Evolutionary conservation across 2,113 vertebrate species (phyloP).

Genomic region (Struthio camelus): DNA sequence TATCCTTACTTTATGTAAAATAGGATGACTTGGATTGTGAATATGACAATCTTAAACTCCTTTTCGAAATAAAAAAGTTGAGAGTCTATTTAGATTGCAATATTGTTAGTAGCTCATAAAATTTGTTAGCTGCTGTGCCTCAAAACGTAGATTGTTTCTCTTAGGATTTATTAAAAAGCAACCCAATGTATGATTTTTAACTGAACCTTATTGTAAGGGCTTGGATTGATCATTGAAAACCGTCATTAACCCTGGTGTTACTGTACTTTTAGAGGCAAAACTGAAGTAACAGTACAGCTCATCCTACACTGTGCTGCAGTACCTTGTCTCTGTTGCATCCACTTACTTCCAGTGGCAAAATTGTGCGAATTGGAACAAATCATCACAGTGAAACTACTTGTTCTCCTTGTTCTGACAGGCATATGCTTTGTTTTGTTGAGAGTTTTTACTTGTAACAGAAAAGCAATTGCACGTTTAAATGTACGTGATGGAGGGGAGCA

Average conservation of each 20-base stretch:
- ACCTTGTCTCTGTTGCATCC: neutral
- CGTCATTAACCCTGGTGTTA: neutral
- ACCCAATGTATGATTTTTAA: neutral
- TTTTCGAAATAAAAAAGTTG: neutral
- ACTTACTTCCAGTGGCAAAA: neutral
- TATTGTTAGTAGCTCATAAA: neutral
- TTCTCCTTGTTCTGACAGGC: neutral
- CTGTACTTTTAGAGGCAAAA: neutral
- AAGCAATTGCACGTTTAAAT: neutral
- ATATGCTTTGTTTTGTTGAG: rapidly evolving
- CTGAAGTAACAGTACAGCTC: neutral
- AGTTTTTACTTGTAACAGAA: neutral
- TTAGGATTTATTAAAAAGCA: neutral
- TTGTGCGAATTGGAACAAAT: neutral
- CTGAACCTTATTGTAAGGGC: neutral
- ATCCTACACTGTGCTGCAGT: rapidly evolving
- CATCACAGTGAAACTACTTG: neutral
- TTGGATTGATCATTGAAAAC: neutral
- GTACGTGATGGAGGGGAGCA: neutral
- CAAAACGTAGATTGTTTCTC: neutral
- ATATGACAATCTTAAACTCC: neutral
- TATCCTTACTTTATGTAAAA: neutral
- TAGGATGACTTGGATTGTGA: neutral
- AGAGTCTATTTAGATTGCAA: neutral
- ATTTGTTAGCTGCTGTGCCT: neutral